Evolutionary conservation across 2,888 invertebrate species (phyloP), one percentile per base, ranked within the genome.

Genomic region (Leptura quadrifasciata): DNA sequence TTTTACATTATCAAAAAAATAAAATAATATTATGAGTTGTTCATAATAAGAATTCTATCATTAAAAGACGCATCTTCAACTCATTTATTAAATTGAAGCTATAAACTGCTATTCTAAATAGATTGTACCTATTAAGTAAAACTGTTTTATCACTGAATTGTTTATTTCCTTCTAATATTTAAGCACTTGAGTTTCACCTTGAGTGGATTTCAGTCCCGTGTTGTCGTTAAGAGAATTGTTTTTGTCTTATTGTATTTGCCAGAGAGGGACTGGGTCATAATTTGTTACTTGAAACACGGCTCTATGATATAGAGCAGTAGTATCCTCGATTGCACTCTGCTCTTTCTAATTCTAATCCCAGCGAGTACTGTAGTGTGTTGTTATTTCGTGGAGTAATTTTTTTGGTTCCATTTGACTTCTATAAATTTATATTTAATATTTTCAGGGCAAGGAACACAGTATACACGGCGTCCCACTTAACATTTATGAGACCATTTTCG

Each of bases 141-240:
- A 20, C 63, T 10, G 35, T 17, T 63, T 35, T 9, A 35, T 63
- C 18, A 63, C 35, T 52, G 21, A 61, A 57, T 75, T 60, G 75
- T 76, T 72, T 72, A 60, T 72, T 76, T 76, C 72, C 67, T 63
- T 63, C 47, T 35, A 76, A 72, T 76, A 76, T 72, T 72, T 27
- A 58, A 70, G 58, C 70, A 70, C 74, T 75, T 64, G 55, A 68
- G 27, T 72, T 68, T 68, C 67, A 73, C 74, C 76, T 77, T 76
- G 74, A 70, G 74, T 54, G 74, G 20, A 21, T 35, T 9, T n/a
- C 17, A 47, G n/a, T 12, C 31, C 17, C 1, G 27, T 21, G 35
- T 39, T 35, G 20, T 39, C 39, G 63, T 63, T 63, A 63, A 39
- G 35, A 39, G 39, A 39, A 17, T 20, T 9, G 15, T 17, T 9